A percentile compares a stretch with the other conserved stretches of the same genome.
These are phyloP conservation scores for Linnaemya vulpina DNA, from an alignment of 2,888 invertebrate genomes.

Conservation along the genomic window DNA sequence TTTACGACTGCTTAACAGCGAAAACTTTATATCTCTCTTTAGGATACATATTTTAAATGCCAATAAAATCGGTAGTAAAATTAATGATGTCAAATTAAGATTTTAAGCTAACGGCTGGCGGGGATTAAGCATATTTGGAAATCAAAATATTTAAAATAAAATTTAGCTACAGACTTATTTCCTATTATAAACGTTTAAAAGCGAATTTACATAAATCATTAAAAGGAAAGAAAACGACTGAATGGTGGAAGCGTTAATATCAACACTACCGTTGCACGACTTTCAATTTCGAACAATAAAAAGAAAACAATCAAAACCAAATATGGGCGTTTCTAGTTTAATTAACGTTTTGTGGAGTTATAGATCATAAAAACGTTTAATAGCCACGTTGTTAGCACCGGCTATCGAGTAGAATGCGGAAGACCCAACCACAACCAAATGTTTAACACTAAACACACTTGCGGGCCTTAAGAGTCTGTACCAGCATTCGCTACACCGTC, in stretches of 20 bases:
- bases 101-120: neutral
- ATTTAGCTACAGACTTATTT: neutral
- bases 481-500: neutral
- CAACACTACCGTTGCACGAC: neutral
- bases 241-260: slow-evolving; percentile 4
- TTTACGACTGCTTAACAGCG: slow-evolving; percentile 45
- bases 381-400: slow-evolving; percentile 46
- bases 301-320: slow-evolving; percentile 5
- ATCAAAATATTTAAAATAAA: slow-evolving; percentile 42
- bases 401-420: slow-evolving; percentile 20
- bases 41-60: slow-evolving; percentile 46
- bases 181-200: slow-evolving; percentile 6
- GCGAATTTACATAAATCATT: slow-evolving; percentile 58
- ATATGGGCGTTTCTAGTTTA: slow-evolving; percentile 56
- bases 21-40: slow-evolving; percentile 22
- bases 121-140: neutral
- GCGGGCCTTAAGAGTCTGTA: slow-evolving; percentile 1
- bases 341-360: slow-evolving; percentile 53
- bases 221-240: neutral
- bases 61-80: slow-evolving; percentile 61
- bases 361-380: slow-evolving; percentile 55
- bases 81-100: slow-evolving; percentile 50
- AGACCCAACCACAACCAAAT: slow-evolving; percentile 13
- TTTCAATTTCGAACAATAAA: neutral
- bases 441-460: slow-evolving; percentile 18